These are phyloP conservation scores for Nycticebus coucang DNA, from an alignment of 2,113 vertebrate genomes.

Conservation along the genomic window DNA sequence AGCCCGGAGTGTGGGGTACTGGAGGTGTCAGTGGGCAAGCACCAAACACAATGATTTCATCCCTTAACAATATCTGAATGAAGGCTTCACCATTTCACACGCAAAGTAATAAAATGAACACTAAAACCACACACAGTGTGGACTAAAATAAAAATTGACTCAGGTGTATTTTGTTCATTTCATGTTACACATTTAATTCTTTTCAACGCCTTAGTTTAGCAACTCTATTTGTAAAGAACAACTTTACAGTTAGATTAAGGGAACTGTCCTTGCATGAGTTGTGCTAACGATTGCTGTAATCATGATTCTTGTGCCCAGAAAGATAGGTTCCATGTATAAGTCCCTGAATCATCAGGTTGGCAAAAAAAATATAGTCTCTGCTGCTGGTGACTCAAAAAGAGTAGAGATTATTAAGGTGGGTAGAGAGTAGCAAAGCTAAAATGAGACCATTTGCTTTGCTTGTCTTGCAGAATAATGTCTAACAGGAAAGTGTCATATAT, in stretches of 20 bases:
- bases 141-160: not conserved
- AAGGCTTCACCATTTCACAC: not conserved
- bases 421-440: not conserved
- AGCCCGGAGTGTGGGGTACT: fast-evolving
- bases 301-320: not conserved
- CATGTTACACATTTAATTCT: not conserved
- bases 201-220: not conserved
- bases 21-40: not conserved
- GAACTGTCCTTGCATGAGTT: not conserved
- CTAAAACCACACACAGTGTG: not conserved
- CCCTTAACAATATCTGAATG: not conserved
- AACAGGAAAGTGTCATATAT: not conserved
- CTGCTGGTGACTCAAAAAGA: not conserved
- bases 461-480: not conserved
- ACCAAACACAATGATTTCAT: not conserved
- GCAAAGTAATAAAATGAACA: not conserved
- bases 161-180: not conserved
- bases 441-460: not conserved
- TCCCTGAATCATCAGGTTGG: not conserved
- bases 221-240: not conserved
- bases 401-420: not conserved
- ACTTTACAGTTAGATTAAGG: not conserved
- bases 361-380: not conserved
- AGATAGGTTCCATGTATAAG: not conserved
- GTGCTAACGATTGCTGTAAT: not conserved